Percentiles rank a stretch among this genome's conserved stretches.
These are phyloP conservation scores for Chelonoidis abingdonii DNA, from an alignment of 2,113 vertebrate genomes.

Conservation along the genomic window DNA sequence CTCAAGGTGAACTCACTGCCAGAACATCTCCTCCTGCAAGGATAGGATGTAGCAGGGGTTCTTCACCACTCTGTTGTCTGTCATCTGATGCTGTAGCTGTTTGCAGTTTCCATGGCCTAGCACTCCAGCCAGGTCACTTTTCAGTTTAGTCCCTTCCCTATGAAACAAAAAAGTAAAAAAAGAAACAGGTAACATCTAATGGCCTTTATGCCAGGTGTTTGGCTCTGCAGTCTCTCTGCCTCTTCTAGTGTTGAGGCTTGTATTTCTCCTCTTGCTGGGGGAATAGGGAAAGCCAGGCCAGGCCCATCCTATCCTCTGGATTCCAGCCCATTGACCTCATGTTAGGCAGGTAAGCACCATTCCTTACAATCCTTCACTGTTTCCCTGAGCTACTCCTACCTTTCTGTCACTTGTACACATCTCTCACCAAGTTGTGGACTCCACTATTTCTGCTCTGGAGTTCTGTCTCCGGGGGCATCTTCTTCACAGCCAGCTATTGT, in stretches of 20 bases:
- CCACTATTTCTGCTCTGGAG: not conserved
- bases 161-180: not conserved
- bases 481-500: not conserved
- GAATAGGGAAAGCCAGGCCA: not conserved
- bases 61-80: not conserved
- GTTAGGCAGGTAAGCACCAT: not conserved
- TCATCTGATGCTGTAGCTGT: not conserved
- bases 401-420: not conserved
- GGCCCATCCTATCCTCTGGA: not conserved
- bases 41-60: not conserved
- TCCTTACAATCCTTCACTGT: not conserved
- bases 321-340: not conserved
- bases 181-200: not conserved
- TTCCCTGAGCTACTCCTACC: not conserved
- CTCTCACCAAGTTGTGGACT: not conserved
- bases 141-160: not conserved
- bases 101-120: not conserved
- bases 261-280: not conserved
- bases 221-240: not conserved
- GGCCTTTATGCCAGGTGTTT: not conserved
- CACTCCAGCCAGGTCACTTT: not conserved
- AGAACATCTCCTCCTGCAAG: not conserved
- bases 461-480: not conserved
- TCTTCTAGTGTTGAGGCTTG: not conserved
- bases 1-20: not conserved